Evolutionary conservation across 2,113 vertebrate genomes (phyloP).

Genomic region (Catagonus wagneri): DNA sequence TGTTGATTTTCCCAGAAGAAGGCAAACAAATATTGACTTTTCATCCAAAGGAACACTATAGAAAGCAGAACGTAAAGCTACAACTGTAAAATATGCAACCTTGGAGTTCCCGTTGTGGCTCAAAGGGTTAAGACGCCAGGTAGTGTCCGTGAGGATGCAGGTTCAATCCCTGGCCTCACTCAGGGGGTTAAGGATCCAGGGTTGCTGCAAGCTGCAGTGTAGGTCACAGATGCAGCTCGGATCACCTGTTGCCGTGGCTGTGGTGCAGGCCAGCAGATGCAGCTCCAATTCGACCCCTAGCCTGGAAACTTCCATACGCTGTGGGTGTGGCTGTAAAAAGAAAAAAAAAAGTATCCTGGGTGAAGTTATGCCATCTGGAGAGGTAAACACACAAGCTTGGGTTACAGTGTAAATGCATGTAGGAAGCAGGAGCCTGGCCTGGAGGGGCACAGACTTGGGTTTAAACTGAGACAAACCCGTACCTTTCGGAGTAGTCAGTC

Average conservation of each 20-base stretch:
- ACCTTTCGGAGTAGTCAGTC: not conserved
- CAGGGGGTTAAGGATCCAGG: too few relatives aligned
- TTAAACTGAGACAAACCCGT: not conserved
- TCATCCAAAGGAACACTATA: not conserved
- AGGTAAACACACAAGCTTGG: not conserved
- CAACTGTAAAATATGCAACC: not conserved
- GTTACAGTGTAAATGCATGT: not conserved
- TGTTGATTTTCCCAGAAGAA: not conserved
- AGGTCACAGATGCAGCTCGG: too few relatives aligned
- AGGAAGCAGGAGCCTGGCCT: not conserved
- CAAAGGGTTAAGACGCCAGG: too few relatives aligned
- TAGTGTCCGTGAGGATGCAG: too few relatives aligned
- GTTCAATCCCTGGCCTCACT: too few relatives aligned
- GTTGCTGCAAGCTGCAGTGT: too few relatives aligned
- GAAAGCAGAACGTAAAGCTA: not conserved
- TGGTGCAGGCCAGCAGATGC: too few relatives aligned
- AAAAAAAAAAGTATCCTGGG: not conserved
- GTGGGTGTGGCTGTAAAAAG: too few relatives aligned
- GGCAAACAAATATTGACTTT: not conserved
- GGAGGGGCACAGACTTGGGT: not conserved
- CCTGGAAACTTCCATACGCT: too few relatives aligned
- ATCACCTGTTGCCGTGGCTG: too few relatives aligned
- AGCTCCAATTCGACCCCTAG: too few relatives aligned
- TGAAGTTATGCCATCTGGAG: slow-evolving; percentile 1
- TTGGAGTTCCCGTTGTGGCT: not conserved